Base-by-base conservation (phyloP, 2,113 vertebrate genomes). In the Arothron firmamentum region DNA sequence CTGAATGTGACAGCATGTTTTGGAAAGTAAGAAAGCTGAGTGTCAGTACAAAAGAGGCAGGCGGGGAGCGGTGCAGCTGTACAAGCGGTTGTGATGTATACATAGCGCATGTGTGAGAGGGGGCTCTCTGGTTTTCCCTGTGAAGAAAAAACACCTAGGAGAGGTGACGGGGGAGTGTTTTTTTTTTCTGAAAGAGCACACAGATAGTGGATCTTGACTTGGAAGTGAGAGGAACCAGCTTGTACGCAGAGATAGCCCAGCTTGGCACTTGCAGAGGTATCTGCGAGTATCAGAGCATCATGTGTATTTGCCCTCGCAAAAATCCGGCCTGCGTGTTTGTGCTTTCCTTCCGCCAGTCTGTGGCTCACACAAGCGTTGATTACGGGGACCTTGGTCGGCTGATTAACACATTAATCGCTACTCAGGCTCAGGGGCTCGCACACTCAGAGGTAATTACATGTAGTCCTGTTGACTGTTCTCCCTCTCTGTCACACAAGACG, bases 371-470 rank as follows among this genome's bases (percentile, higher is more conserved):
- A 80, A 67, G 71, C 71, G 75, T 78, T 75, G 77, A 77, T 80
- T 75, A 75, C 62, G 58, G 57, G 58, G 56, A 61, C 61, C 53
- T 70, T 51, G 57, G 65, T 64, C 6, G 15, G 31, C 45, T 85
- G 80, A 87, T 83, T 83, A 82, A 80, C 72, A 63, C 69, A 68
- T 60, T 49, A 67, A 84, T 82, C 59, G 42, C 70, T 70, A 51
- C 62, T 74, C 66, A 51, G 59, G 56, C 60, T 12, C 71, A 66
- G 66, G 56, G 74, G 56, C 69, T 64, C 63, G 54, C 65, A 66
- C 74, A 79, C 73, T 82, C 75, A 77, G 65, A 38, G 1, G 67
- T 78, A 81, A 83, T 85, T 82, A 87, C 65, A 67, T 72, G 75
- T 58, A 59, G 46, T 34, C 51, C 19, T 65, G 72, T 52, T 76